Evolutionary conservation across 2,113 vertebrate genomes (phyloP).

Genomic region (Pteropus alecto): DNA sequence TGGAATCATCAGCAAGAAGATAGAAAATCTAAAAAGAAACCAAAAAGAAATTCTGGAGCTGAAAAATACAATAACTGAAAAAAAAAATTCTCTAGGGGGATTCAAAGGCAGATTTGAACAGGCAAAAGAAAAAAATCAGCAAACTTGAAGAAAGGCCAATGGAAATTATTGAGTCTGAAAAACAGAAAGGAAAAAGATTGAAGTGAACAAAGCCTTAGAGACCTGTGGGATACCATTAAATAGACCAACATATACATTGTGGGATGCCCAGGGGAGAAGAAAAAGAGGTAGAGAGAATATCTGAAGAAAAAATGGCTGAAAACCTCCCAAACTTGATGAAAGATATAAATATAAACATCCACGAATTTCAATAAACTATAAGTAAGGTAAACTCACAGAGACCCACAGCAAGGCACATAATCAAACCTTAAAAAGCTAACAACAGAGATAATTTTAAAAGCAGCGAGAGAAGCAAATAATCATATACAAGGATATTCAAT

Average conservation of each 20-base stretch:
- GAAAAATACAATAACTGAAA: background rate
- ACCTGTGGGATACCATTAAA: background rate
- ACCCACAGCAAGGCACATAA: background rate
- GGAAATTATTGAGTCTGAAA: background rate
- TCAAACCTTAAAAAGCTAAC: background rate
- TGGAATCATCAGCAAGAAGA: background rate
- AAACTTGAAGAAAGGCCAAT: background rate
- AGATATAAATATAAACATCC: background rate
- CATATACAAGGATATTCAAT: background rate
- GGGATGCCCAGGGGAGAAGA: background rate
- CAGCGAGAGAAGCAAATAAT: background rate
- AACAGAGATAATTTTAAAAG: background rate
- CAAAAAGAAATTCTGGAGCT: background rate
- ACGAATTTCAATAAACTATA: background rate
- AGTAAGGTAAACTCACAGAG: background rate
- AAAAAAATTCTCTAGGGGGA: background rate
- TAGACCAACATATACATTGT: background rate
- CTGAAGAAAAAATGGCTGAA: background rate
- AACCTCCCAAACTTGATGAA: background rate
- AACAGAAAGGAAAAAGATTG: background rate
- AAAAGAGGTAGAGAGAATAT: background rate
- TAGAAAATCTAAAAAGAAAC: background rate
- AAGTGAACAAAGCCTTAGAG: background rate
- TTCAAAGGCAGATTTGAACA: background rate
- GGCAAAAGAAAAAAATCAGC: background rate